Percentiles rank a stretch among this genome's conserved stretches.
Conservation (phyloP, 2,797 vertebrate species). For the Amniataba percoides region DNA sequence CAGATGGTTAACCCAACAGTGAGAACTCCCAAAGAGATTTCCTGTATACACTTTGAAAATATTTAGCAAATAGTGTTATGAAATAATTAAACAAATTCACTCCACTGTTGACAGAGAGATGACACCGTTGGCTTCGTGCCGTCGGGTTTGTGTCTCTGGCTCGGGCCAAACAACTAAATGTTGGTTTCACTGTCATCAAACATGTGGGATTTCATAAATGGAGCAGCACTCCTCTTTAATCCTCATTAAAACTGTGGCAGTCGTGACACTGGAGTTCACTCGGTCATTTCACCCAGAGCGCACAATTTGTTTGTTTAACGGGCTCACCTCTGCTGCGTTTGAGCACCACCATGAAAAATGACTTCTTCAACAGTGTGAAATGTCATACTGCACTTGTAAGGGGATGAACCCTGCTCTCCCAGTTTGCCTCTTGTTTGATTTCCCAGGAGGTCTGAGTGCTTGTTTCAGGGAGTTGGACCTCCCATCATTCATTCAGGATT, state of each 20-base stretch:
- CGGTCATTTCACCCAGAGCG: conserved; percentile 28
- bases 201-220: conserved; percentile 41
- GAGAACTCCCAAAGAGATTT: conserved; percentile 33
- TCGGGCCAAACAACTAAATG: background rate
- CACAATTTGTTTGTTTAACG: conserved; percentile 43
- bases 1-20: conserved; percentile 49
- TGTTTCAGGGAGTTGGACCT: conserved; percentile 77
- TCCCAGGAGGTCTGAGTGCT: conserved; percentile 78
- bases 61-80: conserved; percentile 25
- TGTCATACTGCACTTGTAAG: conserved; percentile 68
- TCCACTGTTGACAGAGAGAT: background rate
- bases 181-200: conserved; percentile 18
- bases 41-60: conserved; percentile 23
- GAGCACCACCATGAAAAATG: conserved; percentile 65
- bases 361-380: conserved; percentile 61
- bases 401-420: conserved; percentile 65
- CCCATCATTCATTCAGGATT: conserved; percentile 80
- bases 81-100: conserved; percentile 26
- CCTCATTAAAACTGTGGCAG: conserved; percentile 48
- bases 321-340: conserved; percentile 22
- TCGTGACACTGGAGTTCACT: conserved; percentile 21
- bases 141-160: background rate
- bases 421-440: conserved; percentile 80
- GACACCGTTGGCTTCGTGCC: conserved; percentile 13
- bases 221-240: conserved; percentile 50